Evolutionary conservation across 2,888 invertebrate genomes (phyloP), one percentile per base, ranked within the genome.

Genomic region (Diplazon laetatorius): DNA sequence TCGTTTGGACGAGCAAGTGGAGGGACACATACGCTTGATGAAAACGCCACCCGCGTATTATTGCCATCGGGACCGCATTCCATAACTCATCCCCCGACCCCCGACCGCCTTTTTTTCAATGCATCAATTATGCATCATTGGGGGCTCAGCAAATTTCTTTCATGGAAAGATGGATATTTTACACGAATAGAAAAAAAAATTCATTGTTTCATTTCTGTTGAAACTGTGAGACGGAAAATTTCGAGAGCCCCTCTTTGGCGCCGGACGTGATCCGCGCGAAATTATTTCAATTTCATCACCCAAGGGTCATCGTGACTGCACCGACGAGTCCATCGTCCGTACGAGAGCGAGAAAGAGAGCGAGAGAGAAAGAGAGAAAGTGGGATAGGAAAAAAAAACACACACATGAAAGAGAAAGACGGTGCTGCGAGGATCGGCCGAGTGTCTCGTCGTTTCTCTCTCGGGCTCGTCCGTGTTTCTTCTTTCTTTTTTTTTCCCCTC

Each of bases 51-150:
- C 60, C 35, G 59, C 39, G 70, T 76, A 42, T 63, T 44, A 42
- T 50, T 20, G 63, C 70, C 59, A 73, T 59, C 72, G 57, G 73
- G 6, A 76, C 76, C 72, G 46, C 77, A 80, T 80, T 76, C 76
- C 79, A 73, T 50, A 76, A 69, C 57, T 71, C 44, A 66, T 66
- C 69, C 73, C 69, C 20, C 69, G 48, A 71, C 69, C 72, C 75
- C 72, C 52, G 46, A 42, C 63, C 22, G 8, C 35, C 35, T 65
- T 18, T 30, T 57, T 25, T 35, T 59, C 65, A 69, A 63, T 44
- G 71, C 55, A 75, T 81, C 75, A 77, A 80, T 80, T 77, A 75
- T 75, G 48, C 42, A 55, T 50, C 30, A n/a, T n/a, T 66, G 35
- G 30, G 18, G 42, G 20, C 25, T 52, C 14, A n/a, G 6, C n/a